A percentile compares a stretch with the other conserved stretches of the same genome.
Evolutionary conservation across 2,888 invertebrate species (phyloP).

Genomic region (Aspidiotus destructor): DNA sequence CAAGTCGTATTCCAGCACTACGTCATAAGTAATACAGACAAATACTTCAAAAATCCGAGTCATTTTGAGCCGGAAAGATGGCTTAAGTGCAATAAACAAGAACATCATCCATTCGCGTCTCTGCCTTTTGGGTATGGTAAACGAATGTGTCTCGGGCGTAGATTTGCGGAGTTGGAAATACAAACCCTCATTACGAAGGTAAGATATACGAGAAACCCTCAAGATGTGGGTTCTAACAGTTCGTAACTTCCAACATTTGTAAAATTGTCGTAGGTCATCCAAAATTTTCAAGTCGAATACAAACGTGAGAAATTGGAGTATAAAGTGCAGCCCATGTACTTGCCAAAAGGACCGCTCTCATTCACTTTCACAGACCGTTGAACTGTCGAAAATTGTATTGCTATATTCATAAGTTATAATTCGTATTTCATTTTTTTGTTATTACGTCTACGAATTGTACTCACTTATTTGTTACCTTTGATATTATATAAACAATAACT

Average conservation of each 20-base stretch:
- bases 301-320: constrained; percentile 66
- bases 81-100: constrained; percentile 38
- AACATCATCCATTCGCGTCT: constrained; percentile 60
- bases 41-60: constrained; percentile 39
- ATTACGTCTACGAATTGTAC: too few relatives aligned
- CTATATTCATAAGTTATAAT: too few relatives aligned
- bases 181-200: constrained; percentile 72
- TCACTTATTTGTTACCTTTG: too few relatives aligned
- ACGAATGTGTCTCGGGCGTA: constrained; percentile 70
- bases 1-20: constrained; percentile 66
- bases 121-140: constrained; percentile 72
- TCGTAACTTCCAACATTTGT: background rate
- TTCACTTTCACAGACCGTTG: constrained; percentile 44
- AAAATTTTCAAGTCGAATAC: constrained; percentile 66
- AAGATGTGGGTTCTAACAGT: background rate
- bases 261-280: constrained; percentile 55
- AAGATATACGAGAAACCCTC: constrained; percentile 32
- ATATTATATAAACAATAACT: too few relatives aligned
- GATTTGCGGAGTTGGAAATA: constrained; percentile 84
- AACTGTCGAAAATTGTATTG: too few relatives aligned
- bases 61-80: constrained; percentile 41
- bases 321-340: constrained; percentile 79
- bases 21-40: constrained; percentile 40
- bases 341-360: constrained; percentile 68
- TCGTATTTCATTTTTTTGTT: too few relatives aligned